These are phyloP conservation scores for Synanthedon formicaeformis DNA, from an alignment of 2,888 invertebrate species.

Conservation along the genomic window DNA sequence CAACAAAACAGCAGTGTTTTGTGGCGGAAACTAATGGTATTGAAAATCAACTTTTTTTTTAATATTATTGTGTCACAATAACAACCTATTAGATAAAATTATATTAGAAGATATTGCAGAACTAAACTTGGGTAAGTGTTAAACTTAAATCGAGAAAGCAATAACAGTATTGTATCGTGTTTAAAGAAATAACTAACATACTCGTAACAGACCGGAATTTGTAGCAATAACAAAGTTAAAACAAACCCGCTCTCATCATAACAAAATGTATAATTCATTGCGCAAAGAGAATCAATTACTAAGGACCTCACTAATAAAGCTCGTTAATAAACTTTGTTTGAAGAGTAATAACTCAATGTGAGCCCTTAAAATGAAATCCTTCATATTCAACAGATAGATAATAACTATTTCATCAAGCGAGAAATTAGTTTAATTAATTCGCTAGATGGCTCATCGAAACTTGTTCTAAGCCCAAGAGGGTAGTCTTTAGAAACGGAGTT, in stretches of 20 bases:
- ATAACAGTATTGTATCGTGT: too few relatives aligned
- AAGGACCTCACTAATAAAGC: neutral
- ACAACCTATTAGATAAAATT: too few relatives aligned
- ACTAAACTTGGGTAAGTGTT: too few relatives aligned
- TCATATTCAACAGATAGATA: constrained; percentile 10
- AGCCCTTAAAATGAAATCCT: constrained; percentile 12
- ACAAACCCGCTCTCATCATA: neutral
- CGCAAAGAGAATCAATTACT: neutral
- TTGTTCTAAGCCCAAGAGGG: constrained; percentile 33
- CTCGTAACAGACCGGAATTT: neutral
- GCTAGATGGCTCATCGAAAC: constrained; percentile 29
- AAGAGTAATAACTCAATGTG: constrained; percentile 14
- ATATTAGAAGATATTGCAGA: too few relatives aligned
- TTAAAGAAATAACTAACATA: too few relatives aligned
- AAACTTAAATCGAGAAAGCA: too few relatives aligned
- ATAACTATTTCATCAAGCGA: constrained; percentile 18
- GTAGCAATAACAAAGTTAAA: neutral
- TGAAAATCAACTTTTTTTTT: too few relatives aligned
- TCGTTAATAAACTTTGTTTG: constrained; percentile 2
- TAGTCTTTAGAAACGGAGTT: constrained; percentile 46
- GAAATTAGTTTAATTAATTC: constrained; percentile 45
- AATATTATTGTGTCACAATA: too few relatives aligned
- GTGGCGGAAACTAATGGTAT: too few relatives aligned
- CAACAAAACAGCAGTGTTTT: too few relatives aligned
- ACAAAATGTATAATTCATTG: neutral